A percentile compares a stretch with the other conserved stretches of the same genome.
Conservation (phyloP, 2,888 invertebrate genomes). For the Smittia sp. region DNA sequence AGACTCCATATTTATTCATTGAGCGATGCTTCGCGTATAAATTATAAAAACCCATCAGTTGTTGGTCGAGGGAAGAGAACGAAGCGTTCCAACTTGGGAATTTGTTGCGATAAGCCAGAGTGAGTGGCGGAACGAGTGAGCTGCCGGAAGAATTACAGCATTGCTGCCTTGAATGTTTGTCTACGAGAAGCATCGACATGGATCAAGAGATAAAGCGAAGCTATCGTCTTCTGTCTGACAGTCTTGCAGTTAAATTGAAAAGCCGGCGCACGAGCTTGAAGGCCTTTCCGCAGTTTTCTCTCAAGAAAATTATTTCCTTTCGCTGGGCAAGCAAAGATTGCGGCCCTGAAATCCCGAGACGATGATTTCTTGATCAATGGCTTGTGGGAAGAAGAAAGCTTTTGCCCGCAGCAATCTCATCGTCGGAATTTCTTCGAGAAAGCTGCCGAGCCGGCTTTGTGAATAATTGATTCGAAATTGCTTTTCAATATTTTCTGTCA, state of each 20-base stretch:
- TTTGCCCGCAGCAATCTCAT: no score
- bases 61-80: not conserved
- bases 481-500: no score
- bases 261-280: not conserved
- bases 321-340: no score
- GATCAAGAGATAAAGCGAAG: not conserved
- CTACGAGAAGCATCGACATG: not conserved
- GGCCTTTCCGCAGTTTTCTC: no score
- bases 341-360: no score
- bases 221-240: not conserved
- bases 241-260: not conserved
- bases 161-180: not conserved
- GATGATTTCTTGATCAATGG: no score
- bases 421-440: no score
- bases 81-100: not conserved
- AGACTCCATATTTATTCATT: not conserved
- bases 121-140: not conserved
- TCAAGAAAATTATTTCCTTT: no score
- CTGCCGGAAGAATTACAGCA: not conserved
- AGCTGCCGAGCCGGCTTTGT: no score
- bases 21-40: not conserved
- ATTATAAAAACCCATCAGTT: not conserved
- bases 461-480: no score
- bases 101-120: not conserved
- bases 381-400: no score